These are phyloP conservation scores for Tapirus indicus DNA, from an alignment of 2,797 vertebrate genomes.

Conservation along the genomic window DNA sequence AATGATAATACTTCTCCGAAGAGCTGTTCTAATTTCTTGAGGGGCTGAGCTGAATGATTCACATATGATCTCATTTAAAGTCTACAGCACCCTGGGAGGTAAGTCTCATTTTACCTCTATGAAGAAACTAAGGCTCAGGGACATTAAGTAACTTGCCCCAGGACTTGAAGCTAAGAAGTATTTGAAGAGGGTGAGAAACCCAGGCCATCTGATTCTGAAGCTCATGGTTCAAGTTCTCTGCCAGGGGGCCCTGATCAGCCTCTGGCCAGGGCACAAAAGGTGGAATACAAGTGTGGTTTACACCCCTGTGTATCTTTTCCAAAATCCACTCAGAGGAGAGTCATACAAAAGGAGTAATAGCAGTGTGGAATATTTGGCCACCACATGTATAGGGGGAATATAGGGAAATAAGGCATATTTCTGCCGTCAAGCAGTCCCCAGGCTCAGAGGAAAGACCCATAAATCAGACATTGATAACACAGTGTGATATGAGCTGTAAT, in stretches of 20 bases:
- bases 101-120: neutral
- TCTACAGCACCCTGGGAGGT: neutral
- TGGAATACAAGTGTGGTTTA: neutral
- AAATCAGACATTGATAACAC: rapidly evolving
- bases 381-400: neutral
- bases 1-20: neutral
- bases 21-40: neutral
- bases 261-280: neutral
- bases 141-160: neutral
- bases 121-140: neutral
- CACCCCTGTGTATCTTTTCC: neutral
- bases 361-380: no score
- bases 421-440: neutral
- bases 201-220: neutral
- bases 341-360: neutral
- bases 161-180: neutral
- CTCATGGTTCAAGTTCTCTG: neutral
- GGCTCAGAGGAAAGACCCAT: neutral
- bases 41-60: neutral
- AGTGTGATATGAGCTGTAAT: neutral
- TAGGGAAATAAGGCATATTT: neutral
- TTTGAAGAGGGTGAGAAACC: neutral
- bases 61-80: neutral
- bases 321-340: neutral
- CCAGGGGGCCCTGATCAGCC: neutral